These are phyloP conservation scores for Pteronura brasiliensis DNA, from an alignment of 2,113 vertebrate species.

Conservation along the genomic window DNA sequence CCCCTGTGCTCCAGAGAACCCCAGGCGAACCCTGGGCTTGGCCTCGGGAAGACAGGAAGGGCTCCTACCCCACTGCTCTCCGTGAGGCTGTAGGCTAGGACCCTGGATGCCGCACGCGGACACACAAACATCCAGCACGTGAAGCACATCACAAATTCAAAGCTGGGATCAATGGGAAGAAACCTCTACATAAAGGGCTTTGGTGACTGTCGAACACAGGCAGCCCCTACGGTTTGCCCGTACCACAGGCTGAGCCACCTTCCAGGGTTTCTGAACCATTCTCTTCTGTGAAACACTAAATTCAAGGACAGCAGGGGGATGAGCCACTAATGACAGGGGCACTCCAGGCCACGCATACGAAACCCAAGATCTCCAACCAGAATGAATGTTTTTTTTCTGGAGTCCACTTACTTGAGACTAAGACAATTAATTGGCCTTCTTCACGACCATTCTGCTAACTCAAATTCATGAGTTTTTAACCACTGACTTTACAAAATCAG, in stretches of 20 bases:
- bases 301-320: not conserved
- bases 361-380: not conserved
- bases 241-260: not conserved
- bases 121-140: fast-evolving
- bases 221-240: not conserved
- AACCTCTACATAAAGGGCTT: not conserved
- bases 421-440: not conserved
- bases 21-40: fast-evolving
- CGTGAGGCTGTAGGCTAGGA: not conserved
- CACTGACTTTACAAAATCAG: not conserved
- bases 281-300: not conserved
- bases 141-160: not conserved
- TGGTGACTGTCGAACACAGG: not conserved
- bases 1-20: not conserved
- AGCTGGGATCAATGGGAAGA: not conserved
- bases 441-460: not conserved
- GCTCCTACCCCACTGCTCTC: not conserved
- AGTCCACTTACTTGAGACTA: not conserved
- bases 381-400: not conserved
- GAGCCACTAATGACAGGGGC: not conserved
- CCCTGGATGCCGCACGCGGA: fast-evolving
- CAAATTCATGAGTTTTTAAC: not conserved
- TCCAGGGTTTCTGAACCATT: not conserved
- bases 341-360: not conserved
- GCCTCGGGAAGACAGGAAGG: not conserved